Base-by-base conservation (phyloP, 37 sponge, comb jelly and placozoan species). In the Lycopodina hypogea region DNA sequence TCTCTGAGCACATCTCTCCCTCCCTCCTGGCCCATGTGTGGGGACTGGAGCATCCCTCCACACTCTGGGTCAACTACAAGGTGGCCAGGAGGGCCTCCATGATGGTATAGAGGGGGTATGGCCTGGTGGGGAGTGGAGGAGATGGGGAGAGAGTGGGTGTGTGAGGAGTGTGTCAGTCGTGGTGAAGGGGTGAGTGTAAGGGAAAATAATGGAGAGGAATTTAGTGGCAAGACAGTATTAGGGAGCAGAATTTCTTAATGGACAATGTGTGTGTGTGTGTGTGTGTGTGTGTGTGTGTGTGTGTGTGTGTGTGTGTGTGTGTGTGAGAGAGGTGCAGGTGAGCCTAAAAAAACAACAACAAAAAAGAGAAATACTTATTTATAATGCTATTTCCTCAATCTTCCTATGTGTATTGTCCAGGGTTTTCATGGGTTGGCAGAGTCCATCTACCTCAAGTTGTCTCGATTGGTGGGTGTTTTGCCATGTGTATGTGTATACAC, bases 71-170 rank as follows among this genome's bases (percentile, higher is more conserved):
- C 41, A 72, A 60, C 57, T 89, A 89, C 77, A 74, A 84, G 64
- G 37, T 84, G 3, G 90, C 90, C 60, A 79, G 86, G 56, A 78
- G 65, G 42, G 90, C 90, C 41, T 83, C 86, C 39, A 69, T 63
- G 51, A 80, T 84, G 86, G 90, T 84, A 15, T 24, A 84, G 64
- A 22, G 50, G 0, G 38, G 0, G 19, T 22, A 1, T 59, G 28
- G n/a, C 28, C 3, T 59, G 15, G 8, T 17, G 28, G 60, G n/a
- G 67, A 12, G 4, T 3, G 6, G 28, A 23, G n/a, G 60, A 26
- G 60, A 12, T 17, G 60, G 28, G 6, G 28, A 28, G 60, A 17
- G 28, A 12, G 60, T 17, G 60, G 60, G 28, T 4, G 48, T 45
- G 48, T 12, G 48, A 45, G 48, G 48, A 45, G 48, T 4, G 9